Evolutionary conservation across 2,797 vertebrate genomes (phyloP), one percentile per base, ranked within the genome.

Genomic region (Sciaenops ocellatus): DNA sequence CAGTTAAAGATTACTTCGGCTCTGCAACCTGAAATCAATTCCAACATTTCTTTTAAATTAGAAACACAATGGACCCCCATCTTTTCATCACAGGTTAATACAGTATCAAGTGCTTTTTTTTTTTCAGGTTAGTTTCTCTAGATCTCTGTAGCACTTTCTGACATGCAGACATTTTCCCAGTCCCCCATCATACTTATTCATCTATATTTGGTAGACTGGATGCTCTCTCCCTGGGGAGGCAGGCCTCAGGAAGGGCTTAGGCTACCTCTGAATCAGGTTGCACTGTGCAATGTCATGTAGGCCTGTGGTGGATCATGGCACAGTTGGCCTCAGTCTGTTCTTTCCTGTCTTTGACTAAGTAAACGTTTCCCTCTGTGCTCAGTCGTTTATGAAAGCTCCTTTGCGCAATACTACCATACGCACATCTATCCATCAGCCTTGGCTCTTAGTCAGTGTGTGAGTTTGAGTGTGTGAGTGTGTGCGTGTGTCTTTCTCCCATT

Each of bases 331-430:
- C 78, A 65, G 83, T 85, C 73, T 87, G 84, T 83, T 85, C 87
- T 89, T 91, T 93, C 89, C 91, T 92, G 91, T 91, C 89, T 92
- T 87, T 89, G 89, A 89, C 90, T 91, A 87, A 90, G 88, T 93
- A 92, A 94, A 93, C 78, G 91, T 93, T 93, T 93, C 92, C 90
- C 86, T 92, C 87, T 92, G 93, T 89, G 87, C 83, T 85, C 84
- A 69, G 76, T 80, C 80, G 77, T 90, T 89, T 90, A 86, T 89
- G 85, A 93, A 90, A 87, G 85, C 73, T 83, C 62, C 44, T 89
- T 92, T 92, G 85, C 85, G 81, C 87, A 92, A 89, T 82, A 78
- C 70, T 78, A 70, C 75, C 90, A 88, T 83, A 84, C 69, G 51
- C 85, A 81, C 89, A 92, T 94, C 87, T 92, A 91, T 90, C 91